Base-by-base conservation (phyloP, 2,888 invertebrate genomes). In the Eupithecia subumbrata region DNA sequence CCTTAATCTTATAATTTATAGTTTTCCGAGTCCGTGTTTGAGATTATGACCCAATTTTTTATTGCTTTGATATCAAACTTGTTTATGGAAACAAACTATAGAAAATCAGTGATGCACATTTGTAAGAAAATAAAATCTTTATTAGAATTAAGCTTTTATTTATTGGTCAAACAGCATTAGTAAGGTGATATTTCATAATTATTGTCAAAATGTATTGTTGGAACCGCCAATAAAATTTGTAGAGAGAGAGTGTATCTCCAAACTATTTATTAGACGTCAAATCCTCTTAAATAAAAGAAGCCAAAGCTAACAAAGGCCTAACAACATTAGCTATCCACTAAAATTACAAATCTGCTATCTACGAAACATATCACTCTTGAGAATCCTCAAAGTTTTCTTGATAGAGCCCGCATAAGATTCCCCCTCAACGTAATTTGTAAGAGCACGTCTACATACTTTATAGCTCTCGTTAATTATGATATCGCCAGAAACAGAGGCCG, bases 11-110 rank as follows among this genome's bases (percentile, higher is more conserved):
- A 80, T 87, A 86, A 90, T 89, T 89, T 90, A 90, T 88, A 82
- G 77, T 74, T 80, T 82, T 77, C 75, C 84, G 81, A 82, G 77
- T 81, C 80, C 78, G 77, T 73, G 71, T 82, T 87, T 86, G 83
- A 84, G 34, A 88, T 37, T 85, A 84, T 88, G 88, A 89, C 87
- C 89, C 87, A 89, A 81, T 88, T 89, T 85, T 90, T 89, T 88
- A 89, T 86, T 82, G 78, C 83, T 77, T 86, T 82, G 78, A 83
- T 77, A 77, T 82, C 84, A 84, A 85, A 86, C 85, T 84, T 89
- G 88, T 88, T 89, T 90, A 88, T 88, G 87, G 88, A 90, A 90
- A 90, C 87, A 89, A 86, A 87, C 85, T 83, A 85, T 84, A 83
- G 83, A 84, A 85, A 88, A 89, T 89, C 87, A 84, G 88, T 88